Evolutionary conservation across 2,888 invertebrate species (phyloP), one percentile per base, ranked within the genome.

Genomic region (Tryphoninae sp.): DNA sequence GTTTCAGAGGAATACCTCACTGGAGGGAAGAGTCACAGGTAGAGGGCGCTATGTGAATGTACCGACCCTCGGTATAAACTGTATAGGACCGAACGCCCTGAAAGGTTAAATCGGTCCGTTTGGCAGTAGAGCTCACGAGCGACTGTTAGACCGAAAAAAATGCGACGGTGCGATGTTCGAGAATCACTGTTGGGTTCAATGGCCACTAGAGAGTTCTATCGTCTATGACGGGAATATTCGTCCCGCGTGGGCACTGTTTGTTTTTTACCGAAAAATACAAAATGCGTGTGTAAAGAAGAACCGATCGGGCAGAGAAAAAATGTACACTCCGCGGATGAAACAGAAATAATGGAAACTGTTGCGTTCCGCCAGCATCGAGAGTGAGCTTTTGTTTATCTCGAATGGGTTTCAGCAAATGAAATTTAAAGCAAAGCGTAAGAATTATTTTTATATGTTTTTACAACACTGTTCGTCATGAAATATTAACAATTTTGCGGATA

Each of bases 71-170:
- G 22, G 45, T 45, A 23, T 45, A 6, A 55, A 55, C 55, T n/a
- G 55, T 7, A 55, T 49, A 49, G 73, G 62, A 69, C 77, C 64
- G 40, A 68, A 69, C 62, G 64, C 59, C 74, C 78, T 69, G 65
- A 81, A 81, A 74, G 69, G 81, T 81, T 78, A 81, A 78, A 78
- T 81, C 78, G 81, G 61, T 58, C 51, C 19, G 23, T 22, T 64
- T 64, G 53, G 69, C 9, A 33, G 13, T 23, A 26, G 74, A 65
- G 58, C 26, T 64, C 19, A 55, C 45, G 59, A 58, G 11, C 59
- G n/a, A 42, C 9, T 45, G 9, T 13, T 9, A 19, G 26, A 9
- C 3, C 19, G 6, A 53, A 1, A 22, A 22, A 73, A 62, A 74
- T 33, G 45, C 9, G 26, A 51, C 62, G 58, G 61, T 26, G 33